Conservation (phyloP, 2,113 vertebrate genomes). For the Pipra filicauda region DNA sequence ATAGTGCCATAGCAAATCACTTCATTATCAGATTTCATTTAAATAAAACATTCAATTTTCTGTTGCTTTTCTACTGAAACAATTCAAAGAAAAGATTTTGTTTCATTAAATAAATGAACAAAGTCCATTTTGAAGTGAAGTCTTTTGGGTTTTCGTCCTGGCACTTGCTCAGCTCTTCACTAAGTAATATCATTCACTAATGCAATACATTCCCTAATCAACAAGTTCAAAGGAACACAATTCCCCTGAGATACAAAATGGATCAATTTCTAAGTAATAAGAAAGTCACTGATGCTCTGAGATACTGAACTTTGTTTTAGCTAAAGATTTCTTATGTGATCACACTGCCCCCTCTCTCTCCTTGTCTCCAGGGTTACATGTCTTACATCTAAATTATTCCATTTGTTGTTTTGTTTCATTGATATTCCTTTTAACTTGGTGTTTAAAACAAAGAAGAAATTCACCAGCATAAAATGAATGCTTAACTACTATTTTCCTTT, state of each 20-base stretch:
- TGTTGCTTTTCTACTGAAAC: background rate
- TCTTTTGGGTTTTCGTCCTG: background rate
- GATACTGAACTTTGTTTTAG: background rate
- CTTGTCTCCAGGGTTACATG: background rate
- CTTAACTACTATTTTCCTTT: background rate
- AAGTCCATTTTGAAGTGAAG: background rate
- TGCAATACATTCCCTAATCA: background rate
- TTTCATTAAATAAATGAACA: slow-evolving; percentile 6
- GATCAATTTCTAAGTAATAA: background rate
- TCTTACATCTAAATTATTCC: background rate
- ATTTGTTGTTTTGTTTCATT: background rate
- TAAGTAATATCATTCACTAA: background rate
- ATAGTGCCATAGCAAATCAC: background rate
- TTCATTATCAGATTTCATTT: background rate
- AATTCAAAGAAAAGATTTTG: background rate
- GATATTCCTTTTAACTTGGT: background rate
- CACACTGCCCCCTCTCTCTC: background rate
- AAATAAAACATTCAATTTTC: background rate
- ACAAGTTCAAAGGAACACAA: background rate
- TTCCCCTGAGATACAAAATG: background rate
- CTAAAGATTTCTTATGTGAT: background rate
- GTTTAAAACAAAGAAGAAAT: slow-evolving; percentile 26
- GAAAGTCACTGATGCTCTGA: background rate
- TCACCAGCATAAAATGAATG: background rate
- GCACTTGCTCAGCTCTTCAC: background rate